Conservation (phyloP, 2,888 invertebrate genomes). For the Dysmachus trigonus region DNA sequence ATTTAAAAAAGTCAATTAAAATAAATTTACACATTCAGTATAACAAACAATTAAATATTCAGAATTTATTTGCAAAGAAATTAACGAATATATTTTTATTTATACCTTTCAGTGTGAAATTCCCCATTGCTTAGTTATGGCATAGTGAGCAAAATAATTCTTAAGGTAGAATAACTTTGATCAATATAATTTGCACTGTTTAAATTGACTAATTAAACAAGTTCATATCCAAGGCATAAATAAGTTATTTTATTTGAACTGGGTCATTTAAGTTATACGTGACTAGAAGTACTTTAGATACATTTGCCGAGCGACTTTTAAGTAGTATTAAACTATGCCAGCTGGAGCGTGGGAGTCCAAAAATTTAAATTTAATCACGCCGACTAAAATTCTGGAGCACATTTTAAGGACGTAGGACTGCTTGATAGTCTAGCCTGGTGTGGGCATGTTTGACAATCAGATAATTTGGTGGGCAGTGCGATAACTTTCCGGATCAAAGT, state of each 20-base stretch:
- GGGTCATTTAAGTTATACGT: not conserved
- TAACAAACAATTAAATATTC: too few species aligned
- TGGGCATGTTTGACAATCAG: slow-evolving; percentile 32
- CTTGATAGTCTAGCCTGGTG: not conserved
- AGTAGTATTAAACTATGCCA: not conserved
- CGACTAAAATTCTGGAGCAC: not conserved
- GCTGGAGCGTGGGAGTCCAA: not conserved
- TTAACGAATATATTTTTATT: too few species aligned
- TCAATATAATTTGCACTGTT: too few species aligned
- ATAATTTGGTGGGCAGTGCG: slow-evolving; percentile 30
- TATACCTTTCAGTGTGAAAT: too few species aligned
- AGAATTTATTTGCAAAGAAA: too few species aligned
- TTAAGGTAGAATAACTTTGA: too few species aligned
- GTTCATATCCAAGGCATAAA: too few species aligned
- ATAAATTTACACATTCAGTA: too few species aligned
- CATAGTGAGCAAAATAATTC: too few species aligned
- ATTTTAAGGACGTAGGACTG: not conserved
- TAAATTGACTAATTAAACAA: too few species aligned
- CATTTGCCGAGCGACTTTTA: not conserved
- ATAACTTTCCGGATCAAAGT: slow-evolving; percentile 35
- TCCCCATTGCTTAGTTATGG: too few species aligned
- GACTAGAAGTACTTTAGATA: not conserved
- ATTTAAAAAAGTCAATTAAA: too few species aligned
- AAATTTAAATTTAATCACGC: not conserved
- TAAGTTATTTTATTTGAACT: not conserved